Conservation (phyloP, 2,113 vertebrate genomes). For the Hoplias malabaricus region DNA sequence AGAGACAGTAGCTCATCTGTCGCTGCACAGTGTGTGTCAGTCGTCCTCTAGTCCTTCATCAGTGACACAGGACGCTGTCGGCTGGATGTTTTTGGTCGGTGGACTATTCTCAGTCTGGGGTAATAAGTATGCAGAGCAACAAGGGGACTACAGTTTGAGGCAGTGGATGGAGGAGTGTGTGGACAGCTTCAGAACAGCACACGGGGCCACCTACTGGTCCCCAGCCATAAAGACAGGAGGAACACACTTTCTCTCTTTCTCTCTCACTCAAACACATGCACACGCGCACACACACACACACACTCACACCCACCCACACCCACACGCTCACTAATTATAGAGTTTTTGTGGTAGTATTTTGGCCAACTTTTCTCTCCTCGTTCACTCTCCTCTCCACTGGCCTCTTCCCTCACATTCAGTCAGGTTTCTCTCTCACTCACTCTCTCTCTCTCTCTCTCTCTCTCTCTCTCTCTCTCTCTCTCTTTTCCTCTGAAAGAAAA, state of each 20-base stretch:
- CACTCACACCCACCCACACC: neutral
- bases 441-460: conserved; percentile 20
- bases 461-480: conserved; percentile 7
- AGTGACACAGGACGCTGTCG: too few relatives aligned
- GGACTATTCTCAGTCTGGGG: too few relatives aligned
- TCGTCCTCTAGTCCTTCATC: too few relatives aligned
- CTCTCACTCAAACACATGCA: neutral
- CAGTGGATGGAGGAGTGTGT: too few relatives aligned
- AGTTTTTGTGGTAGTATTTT: conserved; percentile 23
- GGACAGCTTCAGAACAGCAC: too few relatives aligned
- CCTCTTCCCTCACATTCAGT: neutral
- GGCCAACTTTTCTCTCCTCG: neutral
- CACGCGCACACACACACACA: neutral
- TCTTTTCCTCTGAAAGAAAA: neutral
- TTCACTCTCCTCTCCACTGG: neutral
- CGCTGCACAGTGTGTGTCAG: too few relatives aligned
- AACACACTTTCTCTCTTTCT: conserved; percentile 2
- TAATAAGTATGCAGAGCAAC: too few relatives aligned
- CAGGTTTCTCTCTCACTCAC: conserved; percentile 10
- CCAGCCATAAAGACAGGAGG: too few relatives aligned
- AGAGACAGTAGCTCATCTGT: too few relatives aligned
- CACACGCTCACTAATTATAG: conserved; percentile 35
- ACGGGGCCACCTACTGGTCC: too few relatives aligned
- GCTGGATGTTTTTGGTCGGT: too few relatives aligned
- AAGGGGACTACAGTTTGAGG: too few relatives aligned